A percentile compares a stretch with the other conserved stretches of the same genome.
Evolutionary conservation across 2,113 vertebrate species (phyloP).

Genomic region (Coreoperca whiteheadi): DNA sequence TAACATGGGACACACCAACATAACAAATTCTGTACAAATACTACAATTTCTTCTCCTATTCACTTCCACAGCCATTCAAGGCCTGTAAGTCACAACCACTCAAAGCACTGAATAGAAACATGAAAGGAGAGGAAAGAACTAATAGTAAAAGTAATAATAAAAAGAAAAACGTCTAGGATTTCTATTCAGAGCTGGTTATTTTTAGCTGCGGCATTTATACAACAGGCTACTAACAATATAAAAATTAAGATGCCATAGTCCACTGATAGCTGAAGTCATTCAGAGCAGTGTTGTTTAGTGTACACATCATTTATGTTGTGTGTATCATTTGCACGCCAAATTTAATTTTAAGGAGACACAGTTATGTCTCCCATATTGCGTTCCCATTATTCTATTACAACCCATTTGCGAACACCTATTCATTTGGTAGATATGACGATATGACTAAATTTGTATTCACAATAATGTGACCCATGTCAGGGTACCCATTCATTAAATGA

Average conservation of each 20-base stretch:
- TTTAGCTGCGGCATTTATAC: no score
- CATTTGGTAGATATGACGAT: slow-evolving; percentile 43
- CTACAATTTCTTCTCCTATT: not conserved
- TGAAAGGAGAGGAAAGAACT: not conserved
- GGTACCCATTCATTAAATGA: slow-evolving; percentile 53
- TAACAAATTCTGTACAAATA: not conserved
- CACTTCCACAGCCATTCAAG: not conserved
- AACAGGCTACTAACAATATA: not conserved
- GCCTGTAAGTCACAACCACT: not conserved
- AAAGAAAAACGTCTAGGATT: not conserved
- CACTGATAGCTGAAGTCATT: slow-evolving; percentile 5
- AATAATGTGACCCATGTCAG: slow-evolving; percentile 57
- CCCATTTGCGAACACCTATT: slow-evolving; percentile 22
- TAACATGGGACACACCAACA: not conserved
- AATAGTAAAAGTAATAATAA: not conserved
- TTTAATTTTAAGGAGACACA: slow-evolving; percentile 27
- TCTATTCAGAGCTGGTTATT: not conserved
- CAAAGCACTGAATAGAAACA: not conserved
- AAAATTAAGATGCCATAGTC: slow-evolving; percentile 7
- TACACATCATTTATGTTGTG: slow-evolving; percentile 10
- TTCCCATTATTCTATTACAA: slow-evolving; percentile 32
- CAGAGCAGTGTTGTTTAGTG: slow-evolving; percentile 9
- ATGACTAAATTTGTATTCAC: slow-evolving; percentile 39
- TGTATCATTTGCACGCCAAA: slow-evolving; percentile 25
- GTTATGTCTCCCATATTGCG: slow-evolving; percentile 5